Evolutionary conservation across 64 coral and sea anemone species (phyloP), one percentile per base, ranked within the genome.

Genomic region (Actinia tenebrosa): DNA sequence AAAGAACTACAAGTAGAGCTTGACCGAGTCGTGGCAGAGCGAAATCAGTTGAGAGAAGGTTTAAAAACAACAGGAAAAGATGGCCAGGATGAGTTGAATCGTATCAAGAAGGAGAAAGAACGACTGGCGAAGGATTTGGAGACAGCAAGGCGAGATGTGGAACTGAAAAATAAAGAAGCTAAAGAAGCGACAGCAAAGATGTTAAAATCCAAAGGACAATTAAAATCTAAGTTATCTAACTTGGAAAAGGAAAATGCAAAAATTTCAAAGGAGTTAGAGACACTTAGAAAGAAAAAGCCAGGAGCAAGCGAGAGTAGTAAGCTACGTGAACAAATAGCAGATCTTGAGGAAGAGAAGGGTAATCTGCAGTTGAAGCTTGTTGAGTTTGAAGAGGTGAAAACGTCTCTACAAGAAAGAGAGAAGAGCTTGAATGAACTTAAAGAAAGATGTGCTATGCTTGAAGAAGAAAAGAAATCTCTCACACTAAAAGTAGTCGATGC

Each of bases 241-340:
- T 62, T 88, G 45, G 87, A 98, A 72, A 98, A 90, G 64, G 88
- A 81, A 83, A 93, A 98, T n/a, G 86, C 84, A 10, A 88, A 91
- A 15, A 66, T 98, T 71, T 44, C 89, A 4, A 64, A 92, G 37
- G 91, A 95, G 71, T 59, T 89, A 56, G 91, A 95, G 80, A 79
- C 92, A 45, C 77, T 92, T 8, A 87, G 63, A 56, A 92, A 80
- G 69, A 56, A 60, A 19, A 79, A 80, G 59, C 69, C 69, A 16
- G 72, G 30, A 80, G 45, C 87, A 25, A 61, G 43, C n/a, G 77
- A 88, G 14, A 45, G 27, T 18, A 56, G 69, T 19, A 54, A 88
- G 43, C 20, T 88, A 13, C 55, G 63, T 17, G 87, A 88, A 58
- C 47, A 88, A 16, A 42, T 88, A 4, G 87, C 55, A 10, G 77